Evolutionary conservation across 1,140 invertebrate genomes (phyloP).

Genomic region (Hirudo medicinalis): DNA sequence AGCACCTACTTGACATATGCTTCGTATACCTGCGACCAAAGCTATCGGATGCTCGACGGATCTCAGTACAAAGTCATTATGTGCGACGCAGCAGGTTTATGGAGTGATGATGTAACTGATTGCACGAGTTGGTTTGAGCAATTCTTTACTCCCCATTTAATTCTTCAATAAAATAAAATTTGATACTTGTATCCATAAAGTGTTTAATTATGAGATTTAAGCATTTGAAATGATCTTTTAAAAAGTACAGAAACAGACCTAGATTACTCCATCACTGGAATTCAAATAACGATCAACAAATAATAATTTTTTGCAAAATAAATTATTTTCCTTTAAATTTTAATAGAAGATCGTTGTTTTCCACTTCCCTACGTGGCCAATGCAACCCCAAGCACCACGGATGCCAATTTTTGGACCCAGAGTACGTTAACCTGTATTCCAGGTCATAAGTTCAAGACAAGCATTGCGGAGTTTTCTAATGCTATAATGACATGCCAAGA

Average conservation of each 20-base stretch:
- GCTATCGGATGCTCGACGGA: slow-evolving; percentile 20
- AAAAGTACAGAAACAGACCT: no score
- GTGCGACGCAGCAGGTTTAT: slow-evolving; percentile 20
- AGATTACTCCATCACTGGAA: no score
- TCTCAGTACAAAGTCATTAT: slow-evolving; percentile 13
- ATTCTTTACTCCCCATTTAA: neutral
- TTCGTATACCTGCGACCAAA: slow-evolving; percentile 14
- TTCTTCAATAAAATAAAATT: slow-evolving; percentile 3
- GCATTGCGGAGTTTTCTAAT: neutral
- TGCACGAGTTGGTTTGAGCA: slow-evolving; percentile 16
- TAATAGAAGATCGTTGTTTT: slow-evolving; percentile 20
- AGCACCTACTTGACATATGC: slow-evolving; percentile 19
- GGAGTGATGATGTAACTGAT: slow-evolving; percentile 23
- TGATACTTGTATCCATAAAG: neutral
- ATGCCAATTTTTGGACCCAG: slow-evolving; percentile 15
- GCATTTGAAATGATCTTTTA: no score
- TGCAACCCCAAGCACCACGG: slow-evolving; percentile 14
- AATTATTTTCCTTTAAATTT: slow-evolving; percentile 9
- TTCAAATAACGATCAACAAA: no score
- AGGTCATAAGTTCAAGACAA: slow-evolving; percentile 13
- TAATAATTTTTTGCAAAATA: neutral
- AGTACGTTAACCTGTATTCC: slow-evolving; percentile 21
- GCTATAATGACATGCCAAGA: slow-evolving; percentile 18
- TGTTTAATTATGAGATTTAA: no score
- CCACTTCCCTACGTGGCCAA: slow-evolving; percentile 22